A percentile compares a stretch with the other conserved stretches of the same genome.
phyloP scores from a whole-genome alignment of 2,113 vertebrate genomes.

The Brachyhypopomus gauderio region DNA sequence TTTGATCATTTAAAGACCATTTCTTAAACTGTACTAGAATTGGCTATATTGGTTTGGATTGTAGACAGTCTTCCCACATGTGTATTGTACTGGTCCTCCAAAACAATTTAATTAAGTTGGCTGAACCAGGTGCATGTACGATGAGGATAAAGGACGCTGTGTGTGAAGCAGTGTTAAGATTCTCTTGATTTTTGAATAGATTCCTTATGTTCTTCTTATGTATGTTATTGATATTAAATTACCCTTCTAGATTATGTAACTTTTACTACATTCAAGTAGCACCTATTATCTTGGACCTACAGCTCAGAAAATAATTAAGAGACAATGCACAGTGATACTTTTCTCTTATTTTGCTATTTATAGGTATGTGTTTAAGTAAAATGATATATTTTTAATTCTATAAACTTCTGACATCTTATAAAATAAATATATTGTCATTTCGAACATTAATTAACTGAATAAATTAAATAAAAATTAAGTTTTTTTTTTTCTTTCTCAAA shows the following conservation, averaged over 20 bases:
- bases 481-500: no score
- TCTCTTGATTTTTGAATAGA: not conserved
- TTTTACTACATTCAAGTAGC: no score
- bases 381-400: no score
- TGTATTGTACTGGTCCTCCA: not conserved
- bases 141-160: not conserved
- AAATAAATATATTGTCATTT: no score
- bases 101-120: not conserved
- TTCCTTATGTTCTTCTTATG: not conserved
- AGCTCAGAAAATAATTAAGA: no score
- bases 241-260: not conserved
- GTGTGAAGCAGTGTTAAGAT: not conserved
- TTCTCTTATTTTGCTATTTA: no score
- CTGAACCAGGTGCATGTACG: not conserved
- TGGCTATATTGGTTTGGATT: conserved; percentile 61
- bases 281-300: not conserved
- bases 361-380: no score
- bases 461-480: no score
- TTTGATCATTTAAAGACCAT: conserved; percentile 68
- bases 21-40: conserved; percentile 64
- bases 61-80: not conserved
- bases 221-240: not conserved
- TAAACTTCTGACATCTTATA: no score
- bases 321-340: no score
- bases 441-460: no score